Evolutionary conservation across 2,888 invertebrate species (phyloP).

Genomic region (Trichopoda pennipes): DNA sequence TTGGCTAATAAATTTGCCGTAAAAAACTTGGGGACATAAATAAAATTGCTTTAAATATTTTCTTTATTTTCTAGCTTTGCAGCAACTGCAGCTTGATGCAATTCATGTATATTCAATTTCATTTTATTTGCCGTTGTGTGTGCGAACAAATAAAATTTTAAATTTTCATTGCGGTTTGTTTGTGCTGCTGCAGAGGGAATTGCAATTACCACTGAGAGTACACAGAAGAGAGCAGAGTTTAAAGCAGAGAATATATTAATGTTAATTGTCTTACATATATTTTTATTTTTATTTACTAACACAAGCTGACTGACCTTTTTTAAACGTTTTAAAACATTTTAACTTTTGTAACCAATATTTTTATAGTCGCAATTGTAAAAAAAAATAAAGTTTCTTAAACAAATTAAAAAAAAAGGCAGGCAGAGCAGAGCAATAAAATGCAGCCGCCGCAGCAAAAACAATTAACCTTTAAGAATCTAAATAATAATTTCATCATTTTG

Average conservation of each 20-base stretch:
- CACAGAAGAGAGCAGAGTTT: not conserved
- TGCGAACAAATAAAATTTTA: too few species aligned
- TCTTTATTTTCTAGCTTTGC: conserved; percentile 7
- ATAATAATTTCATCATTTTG: conserved; percentile 42
- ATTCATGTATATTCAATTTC: not conserved
- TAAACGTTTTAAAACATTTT: conserved; percentile 27
- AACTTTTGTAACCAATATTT: conserved; percentile 59
- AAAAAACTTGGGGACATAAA: conserved; percentile 57
- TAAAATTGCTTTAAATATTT: conserved; percentile 27
- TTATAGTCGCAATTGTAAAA: conserved; percentile 36
- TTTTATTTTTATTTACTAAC: not conserved
- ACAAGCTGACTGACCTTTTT: conserved; percentile 15
- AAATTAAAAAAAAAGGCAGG: conserved; percentile 7
- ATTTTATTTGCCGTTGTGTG: not conserved
- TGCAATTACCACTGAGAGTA: conserved; percentile 19
- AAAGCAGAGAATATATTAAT: not conserved
- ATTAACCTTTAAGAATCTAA: conserved; percentile 28
- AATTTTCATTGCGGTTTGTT: conserved; percentile 67
- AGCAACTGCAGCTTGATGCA: conserved; percentile 13
- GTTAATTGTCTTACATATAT: too few species aligned
- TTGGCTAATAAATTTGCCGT: conserved; percentile 32
- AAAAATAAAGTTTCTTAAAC: conserved; percentile 25
- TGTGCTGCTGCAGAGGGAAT: conserved; percentile 59
- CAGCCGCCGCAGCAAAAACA: conserved; percentile 5
- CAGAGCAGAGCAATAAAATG: not conserved